Percentiles rank a stretch among this genome's conserved stretches.
Conservation (phyloP, 2,113 vertebrate species). For the Epinephelus fuscoguttatus region DNA sequence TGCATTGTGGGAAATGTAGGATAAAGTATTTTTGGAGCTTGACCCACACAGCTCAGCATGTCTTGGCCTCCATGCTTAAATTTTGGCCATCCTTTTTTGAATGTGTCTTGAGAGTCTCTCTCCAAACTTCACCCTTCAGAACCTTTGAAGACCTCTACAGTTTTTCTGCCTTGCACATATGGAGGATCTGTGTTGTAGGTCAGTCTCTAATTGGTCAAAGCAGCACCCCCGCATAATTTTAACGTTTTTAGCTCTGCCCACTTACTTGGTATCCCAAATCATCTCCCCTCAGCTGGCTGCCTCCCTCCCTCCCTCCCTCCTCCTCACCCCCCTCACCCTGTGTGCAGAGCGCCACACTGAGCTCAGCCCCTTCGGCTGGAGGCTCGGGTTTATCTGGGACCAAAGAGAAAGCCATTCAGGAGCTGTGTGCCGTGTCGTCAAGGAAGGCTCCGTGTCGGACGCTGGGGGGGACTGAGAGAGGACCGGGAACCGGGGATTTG, state of each 20-base stretch:
- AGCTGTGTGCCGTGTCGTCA: constrained; percentile 76
- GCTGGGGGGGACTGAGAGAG: constrained; percentile 65
- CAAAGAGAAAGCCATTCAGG: constrained; percentile 75
- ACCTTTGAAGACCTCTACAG: too few species aligned
- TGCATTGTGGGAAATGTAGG: constrained; percentile 32
- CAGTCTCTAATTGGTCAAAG: constrained; percentile 33
- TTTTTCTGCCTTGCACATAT: not conserved
- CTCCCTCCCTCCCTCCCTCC: constrained; percentile 40
- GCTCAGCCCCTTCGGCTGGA: constrained; percentile 86
- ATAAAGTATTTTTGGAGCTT: not conserved
- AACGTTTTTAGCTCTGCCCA: constrained; percentile 57
- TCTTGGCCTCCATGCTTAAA: not conserved
- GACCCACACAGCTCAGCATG: not conserved
- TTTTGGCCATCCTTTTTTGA: not conserved
- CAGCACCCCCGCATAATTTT: not conserved
- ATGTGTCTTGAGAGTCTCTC: too few species aligned
- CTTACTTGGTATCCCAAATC: constrained; percentile 32
- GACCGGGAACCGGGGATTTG: constrained; percentile 66
- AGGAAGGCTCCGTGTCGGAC: constrained; percentile 75
- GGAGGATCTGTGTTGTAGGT: not conserved
- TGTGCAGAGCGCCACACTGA: constrained; percentile 57
- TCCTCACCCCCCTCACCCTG: constrained; percentile 17
- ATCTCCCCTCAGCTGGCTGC: constrained; percentile 42
- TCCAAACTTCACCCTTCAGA: not conserved
- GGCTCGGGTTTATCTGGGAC: constrained; percentile 88